These are phyloP conservation scores for Meandrina meandrites DNA, from an alignment of 92 coral and sea anemone genomes.

Conservation along the genomic window DNA sequence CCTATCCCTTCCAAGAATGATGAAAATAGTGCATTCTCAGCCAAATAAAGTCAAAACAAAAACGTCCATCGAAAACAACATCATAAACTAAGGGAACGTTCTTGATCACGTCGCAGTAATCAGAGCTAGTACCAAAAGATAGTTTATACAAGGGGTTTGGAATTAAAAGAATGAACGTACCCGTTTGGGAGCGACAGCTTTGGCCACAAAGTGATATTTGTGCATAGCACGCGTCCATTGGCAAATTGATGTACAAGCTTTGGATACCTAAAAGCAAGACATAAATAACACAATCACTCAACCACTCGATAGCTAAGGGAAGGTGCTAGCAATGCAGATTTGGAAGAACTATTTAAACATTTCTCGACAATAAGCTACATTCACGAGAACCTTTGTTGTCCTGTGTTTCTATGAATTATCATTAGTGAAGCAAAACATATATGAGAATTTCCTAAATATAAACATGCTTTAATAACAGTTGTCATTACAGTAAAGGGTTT, in stretches of 20 bases:
- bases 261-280: slow-evolving; percentile 75
- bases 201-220: slow-evolving; percentile 95
- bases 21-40: too few species aligned
- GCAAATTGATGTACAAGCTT: slow-evolving; percentile 98
- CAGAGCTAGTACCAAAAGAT: too few species aligned
- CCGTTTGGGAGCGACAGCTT: slow-evolving; percentile 97
- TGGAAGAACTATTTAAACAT: too few species aligned
- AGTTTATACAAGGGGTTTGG: neutral
- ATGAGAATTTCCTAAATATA: neutral
- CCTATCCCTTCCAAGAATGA: too few species aligned
- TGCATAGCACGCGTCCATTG: slow-evolving; percentile 99
- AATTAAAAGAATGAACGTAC: slow-evolving; percentile 43
- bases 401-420: too few species aligned
- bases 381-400: too few species aligned
- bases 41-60: neutral
- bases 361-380: too few species aligned
- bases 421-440: too few species aligned
- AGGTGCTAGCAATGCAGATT: neutral
- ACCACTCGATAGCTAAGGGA: neutral
- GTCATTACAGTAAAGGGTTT: neutral
- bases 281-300: neutral
- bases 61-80: neutral
- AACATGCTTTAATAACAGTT: neutral
- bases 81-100: neutral
- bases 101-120: too few species aligned